phyloP scores from a whole-genome alignment of 2,113 vertebrate genomes.

The Apteryx owenii region DNA sequence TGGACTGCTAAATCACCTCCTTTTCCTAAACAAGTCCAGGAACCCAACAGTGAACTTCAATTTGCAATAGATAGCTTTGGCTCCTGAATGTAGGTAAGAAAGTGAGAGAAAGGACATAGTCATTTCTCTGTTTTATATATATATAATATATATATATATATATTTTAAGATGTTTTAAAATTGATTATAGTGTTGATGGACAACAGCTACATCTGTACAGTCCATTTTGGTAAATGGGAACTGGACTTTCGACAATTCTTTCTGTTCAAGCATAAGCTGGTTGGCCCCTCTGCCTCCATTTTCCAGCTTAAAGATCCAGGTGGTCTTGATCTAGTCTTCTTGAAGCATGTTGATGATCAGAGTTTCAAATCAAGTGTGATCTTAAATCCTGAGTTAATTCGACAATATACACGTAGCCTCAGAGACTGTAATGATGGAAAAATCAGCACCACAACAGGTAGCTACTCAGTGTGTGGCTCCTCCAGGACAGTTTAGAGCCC shows the following conservation, averaged over 20 bases:
- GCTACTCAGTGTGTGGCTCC: not conserved
- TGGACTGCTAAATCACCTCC: not conserved
- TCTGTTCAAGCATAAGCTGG: not conserved
- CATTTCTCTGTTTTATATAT: not conserved
- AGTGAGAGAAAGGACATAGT: not conserved
- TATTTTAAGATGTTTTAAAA: not conserved
- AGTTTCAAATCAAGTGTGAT: not conserved
- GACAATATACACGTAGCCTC: not conserved
- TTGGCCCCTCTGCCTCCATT: not conserved
- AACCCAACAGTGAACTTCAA: not conserved
- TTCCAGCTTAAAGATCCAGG: not conserved
- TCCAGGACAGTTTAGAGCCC: not conserved
- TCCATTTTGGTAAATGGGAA: not conserved
- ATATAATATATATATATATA: too few species aligned
- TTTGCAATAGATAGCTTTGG: not conserved
- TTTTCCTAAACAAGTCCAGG: not conserved
- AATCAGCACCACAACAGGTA: rapidly evolving
- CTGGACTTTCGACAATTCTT: not conserved
- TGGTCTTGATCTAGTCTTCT: not conserved
- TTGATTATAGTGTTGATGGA: not conserved
- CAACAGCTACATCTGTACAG: not conserved
- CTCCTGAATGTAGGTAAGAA: not conserved
- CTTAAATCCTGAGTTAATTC: not conserved
- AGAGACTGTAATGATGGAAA: not conserved
- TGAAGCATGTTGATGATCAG: not conserved